A percentile compares a stretch with the other conserved stretches of the same genome.
Evolutionary conservation across 1,140 invertebrate genomes (phyloP).

Genomic region (Drosophila parabipectinata): DNA sequence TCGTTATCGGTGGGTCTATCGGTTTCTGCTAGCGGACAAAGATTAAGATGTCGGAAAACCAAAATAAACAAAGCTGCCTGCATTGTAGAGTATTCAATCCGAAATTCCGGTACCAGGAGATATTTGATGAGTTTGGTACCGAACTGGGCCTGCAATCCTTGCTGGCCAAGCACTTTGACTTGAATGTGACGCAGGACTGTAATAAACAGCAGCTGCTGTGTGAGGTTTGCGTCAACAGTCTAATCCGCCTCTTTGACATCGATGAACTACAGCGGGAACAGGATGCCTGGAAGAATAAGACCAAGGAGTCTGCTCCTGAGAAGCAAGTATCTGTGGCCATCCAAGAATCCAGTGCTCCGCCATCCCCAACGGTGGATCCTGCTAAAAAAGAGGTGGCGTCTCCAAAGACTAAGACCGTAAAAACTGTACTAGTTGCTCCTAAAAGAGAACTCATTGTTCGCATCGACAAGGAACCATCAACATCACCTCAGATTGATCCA

Average conservation of each 20-base stretch:
- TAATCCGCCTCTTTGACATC: slow-evolving; percentile 69
- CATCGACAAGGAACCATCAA: neutral
- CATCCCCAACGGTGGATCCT: neutral
- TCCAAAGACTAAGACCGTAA: neutral
- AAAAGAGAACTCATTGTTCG: slow-evolving; percentile 3
- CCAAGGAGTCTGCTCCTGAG: neutral
- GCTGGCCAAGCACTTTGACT: slow-evolving; percentile 53
- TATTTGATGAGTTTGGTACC: slow-evolving; percentile 72
- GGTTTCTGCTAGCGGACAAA: slow-evolving; percentile 50
- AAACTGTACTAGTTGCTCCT: neutral
- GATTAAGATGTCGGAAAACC: slow-evolving; percentile 73
- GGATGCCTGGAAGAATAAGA: slow-evolving; percentile 21
- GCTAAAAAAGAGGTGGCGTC: neutral
- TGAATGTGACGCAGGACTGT: slow-evolving; percentile 41
- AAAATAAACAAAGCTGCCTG: slow-evolving; percentile 64
- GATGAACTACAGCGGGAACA: slow-evolving; percentile 60
- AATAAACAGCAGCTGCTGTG: slow-evolving; percentile 50
- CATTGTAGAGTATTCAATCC: slow-evolving; percentile 62
- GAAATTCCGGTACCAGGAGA: slow-evolving; percentile 66
- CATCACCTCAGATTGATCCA: neutral
- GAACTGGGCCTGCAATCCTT: slow-evolving; percentile 60
- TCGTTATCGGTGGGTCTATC: neutral
- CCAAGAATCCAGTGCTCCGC: neutral
- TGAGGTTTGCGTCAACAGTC: slow-evolving; percentile 56
- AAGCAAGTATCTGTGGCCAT: neutral